These are phyloP conservation scores for Callinectes sapidus DNA, from an alignment of 2,888 invertebrate species.

Conservation along the genomic window DNA sequence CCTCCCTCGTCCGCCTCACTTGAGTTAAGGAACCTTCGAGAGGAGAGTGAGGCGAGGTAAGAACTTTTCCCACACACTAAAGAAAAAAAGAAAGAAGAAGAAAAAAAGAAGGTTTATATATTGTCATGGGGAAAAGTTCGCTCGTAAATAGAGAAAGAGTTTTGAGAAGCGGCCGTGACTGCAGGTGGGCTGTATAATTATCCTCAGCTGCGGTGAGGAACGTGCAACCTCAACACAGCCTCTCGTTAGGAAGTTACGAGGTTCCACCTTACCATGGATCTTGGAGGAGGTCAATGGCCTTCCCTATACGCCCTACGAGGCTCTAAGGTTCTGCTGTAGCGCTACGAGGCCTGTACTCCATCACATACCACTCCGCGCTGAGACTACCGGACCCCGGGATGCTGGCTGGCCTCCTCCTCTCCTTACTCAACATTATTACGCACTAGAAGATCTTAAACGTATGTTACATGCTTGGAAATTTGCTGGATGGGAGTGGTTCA, in stretches of 20 bases:
- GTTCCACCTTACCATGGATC: slow-evolving; percentile 28
- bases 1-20: not conserved
- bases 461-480: not conserved
- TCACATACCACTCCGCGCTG: not conserved
- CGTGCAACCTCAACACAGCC: slow-evolving; percentile 29
- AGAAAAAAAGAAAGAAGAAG: not conserved
- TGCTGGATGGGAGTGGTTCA: not conserved
- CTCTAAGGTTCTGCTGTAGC: not conserved
- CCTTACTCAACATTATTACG: not conserved
- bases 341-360: not conserved
- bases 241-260: slow-evolving; percentile 34
- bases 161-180: slow-evolving; percentile 39
- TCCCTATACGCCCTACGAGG: not conserved
- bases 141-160: slow-evolving; percentile 43
- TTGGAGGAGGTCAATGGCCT: slow-evolving; percentile 20
- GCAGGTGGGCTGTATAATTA: slow-evolving; percentile 35
- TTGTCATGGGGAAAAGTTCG: slow-evolving; percentile 42
- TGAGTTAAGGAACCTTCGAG: slow-evolving; percentile 28
- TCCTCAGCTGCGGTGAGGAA: slow-evolving; percentile 39
- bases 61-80: slow-evolving; percentile 19
- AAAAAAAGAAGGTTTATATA: slow-evolving; percentile 29
- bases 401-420: not conserved
- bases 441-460: not conserved
- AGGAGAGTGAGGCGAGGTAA: slow-evolving; percentile 17
- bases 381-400: not conserved